Evolutionary conservation across 2,888 invertebrate genomes (phyloP).

Genomic region (Drosophila recens): DNA sequence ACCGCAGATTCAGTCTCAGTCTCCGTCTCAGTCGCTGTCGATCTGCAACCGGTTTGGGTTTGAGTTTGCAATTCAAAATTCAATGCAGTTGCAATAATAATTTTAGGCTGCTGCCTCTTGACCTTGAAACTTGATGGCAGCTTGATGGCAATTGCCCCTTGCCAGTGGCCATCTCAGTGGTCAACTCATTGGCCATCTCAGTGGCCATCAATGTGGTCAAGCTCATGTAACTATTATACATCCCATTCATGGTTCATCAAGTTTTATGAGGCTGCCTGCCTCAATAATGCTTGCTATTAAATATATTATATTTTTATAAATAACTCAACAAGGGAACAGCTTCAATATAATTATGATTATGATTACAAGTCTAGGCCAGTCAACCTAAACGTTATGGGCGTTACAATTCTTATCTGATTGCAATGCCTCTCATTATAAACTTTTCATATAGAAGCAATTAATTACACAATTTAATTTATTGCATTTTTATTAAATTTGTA

Average conservation of each 20-base stretch:
- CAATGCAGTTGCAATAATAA: constrained; percentile 56
- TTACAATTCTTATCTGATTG: constrained; percentile 24
- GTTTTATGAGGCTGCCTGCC: constrained; percentile 56
- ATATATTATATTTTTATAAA: constrained; percentile 24
- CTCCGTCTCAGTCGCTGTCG: constrained; percentile 11
- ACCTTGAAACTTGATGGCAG: constrained; percentile 59
- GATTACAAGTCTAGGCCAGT: constrained; percentile 35
- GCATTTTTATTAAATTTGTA: neutral
- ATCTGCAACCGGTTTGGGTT: constrained; percentile 65
- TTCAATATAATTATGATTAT: constrained; percentile 28
- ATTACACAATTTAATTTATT: constrained; percentile 1
- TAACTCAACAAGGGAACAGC: constrained; percentile 4
- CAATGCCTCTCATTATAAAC: neutral
- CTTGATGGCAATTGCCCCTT: constrained; percentile 27
- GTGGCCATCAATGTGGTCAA: constrained; percentile 36
- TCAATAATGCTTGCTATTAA: constrained; percentile 61
- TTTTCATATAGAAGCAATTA: neutral
- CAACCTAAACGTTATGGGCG: constrained; percentile 20
- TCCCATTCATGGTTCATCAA: constrained; percentile 42
- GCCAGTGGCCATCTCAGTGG: constrained; percentile 34
- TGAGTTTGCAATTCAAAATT: constrained; percentile 22
- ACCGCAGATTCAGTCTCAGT: constrained; percentile 9
- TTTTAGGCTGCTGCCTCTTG: constrained; percentile 46
- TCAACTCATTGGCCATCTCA: neutral
- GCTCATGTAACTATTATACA: constrained; percentile 57